Percentiles rank a stretch among this genome's conserved stretches.
Conservation (phyloP, 2,888 invertebrate species). For the Hypercompe scribonia region DNA sequence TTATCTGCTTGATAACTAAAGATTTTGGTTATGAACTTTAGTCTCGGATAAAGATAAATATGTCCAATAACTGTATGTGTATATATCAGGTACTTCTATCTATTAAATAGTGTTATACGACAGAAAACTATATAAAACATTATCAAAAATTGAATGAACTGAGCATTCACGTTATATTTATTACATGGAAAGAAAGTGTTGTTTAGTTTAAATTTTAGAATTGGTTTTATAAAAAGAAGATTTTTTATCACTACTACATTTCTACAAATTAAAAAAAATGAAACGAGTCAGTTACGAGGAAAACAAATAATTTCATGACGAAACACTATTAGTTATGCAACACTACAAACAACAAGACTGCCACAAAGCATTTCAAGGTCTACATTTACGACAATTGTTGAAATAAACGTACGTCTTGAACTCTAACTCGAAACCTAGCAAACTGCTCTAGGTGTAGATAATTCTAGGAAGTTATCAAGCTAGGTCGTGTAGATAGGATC, state of each 20-base stretch:
- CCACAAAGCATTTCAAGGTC: conserved; percentile 11
- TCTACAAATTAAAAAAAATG: not conserved
- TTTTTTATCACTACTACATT: not conserved
- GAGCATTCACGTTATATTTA: no score
- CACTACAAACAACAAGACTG: conserved; percentile 1
- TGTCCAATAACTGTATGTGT: no score
- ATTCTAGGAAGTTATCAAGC: conserved; percentile 64
- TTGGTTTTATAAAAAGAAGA: not conserved
- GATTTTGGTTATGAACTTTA: no score
- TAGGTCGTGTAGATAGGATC: conserved; percentile 64
- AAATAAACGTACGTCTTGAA: conserved; percentile 4
- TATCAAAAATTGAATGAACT: no score
- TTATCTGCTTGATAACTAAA: no score
- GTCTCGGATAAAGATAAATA: no score
- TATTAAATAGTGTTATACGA: no score
- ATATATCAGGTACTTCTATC: no score
- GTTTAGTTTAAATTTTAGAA: not conserved
- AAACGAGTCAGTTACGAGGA: not conserved
- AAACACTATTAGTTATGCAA: conserved; percentile 3
- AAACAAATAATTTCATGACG: not conserved
- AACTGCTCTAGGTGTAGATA: conserved; percentile 45
- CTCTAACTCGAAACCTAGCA: conserved; percentile 25
- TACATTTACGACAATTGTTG: not conserved
- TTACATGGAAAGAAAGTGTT: not conserved
- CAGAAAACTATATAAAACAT: no score